phyloP scores from a whole-genome alignment of 2,888 invertebrate species.

The Ctenicera cuprea region DNA sequence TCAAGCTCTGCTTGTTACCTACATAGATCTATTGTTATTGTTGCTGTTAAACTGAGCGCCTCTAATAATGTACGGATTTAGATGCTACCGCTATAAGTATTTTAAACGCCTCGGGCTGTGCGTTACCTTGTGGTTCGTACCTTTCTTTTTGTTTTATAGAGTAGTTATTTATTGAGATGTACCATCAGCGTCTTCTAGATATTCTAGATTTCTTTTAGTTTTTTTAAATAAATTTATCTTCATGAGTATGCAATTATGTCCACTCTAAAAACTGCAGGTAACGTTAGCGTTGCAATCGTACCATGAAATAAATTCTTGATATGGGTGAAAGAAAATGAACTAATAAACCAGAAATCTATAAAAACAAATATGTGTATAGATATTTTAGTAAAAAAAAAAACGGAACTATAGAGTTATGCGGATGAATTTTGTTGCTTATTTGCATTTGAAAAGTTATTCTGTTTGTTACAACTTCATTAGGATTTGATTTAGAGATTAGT shows the following conservation, averaged over 20 bases:
- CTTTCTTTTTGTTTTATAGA: constrained; percentile 12
- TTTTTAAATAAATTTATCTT: background rate
- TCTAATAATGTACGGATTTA: constrained; percentile 2
- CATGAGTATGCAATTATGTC: background rate
- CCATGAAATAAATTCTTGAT: too few species aligned
- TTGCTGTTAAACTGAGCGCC: background rate
- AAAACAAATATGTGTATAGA: too few species aligned
- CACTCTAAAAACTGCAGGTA: too few species aligned
- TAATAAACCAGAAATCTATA: too few species aligned
- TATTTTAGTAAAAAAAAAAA: too few species aligned
- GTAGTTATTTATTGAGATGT: background rate
- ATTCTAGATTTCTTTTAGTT: background rate
- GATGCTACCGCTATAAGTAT: constrained; percentile 19
- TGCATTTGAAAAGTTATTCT: too few species aligned
- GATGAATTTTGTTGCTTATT: too few species aligned
- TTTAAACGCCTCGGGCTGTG: constrained; percentile 4
- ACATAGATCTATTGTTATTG: constrained; percentile 2
- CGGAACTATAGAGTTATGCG: too few species aligned
- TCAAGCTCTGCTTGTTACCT: background rate
- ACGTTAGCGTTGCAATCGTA: too few species aligned
- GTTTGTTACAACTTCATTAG: too few species aligned
- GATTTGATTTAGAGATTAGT: too few species aligned
- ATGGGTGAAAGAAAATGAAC: too few species aligned
- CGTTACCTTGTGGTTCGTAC: constrained; percentile 11
- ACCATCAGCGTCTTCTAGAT: background rate